Conservation (phyloP, 2,888 invertebrate genomes). For the Diadromus collaris region DNA sequence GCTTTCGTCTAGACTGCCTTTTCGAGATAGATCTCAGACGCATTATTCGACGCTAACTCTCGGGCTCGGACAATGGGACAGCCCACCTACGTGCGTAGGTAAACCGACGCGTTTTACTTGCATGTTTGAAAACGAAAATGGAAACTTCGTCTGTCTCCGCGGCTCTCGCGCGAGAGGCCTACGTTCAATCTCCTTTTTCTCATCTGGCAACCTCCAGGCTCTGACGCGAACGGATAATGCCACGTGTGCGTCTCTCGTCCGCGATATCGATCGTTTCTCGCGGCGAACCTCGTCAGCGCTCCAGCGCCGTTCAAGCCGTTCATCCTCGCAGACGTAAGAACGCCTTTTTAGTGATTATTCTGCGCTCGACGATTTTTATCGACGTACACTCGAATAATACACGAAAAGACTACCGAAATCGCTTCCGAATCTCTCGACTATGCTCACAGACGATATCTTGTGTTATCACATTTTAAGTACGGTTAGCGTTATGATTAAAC, state of each 20-base stretch:
- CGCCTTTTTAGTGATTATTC: slow-evolving; percentile 8
- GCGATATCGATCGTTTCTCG: slow-evolving; percentile 8
- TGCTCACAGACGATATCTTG: background rate
- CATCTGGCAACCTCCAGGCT: slow-evolving; percentile 26
- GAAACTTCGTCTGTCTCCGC: slow-evolving; percentile 31
- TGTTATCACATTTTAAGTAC: background rate
- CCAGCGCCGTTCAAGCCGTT: background rate
- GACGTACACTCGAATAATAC: background rate
- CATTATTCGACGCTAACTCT: slow-evolving; percentile 13
- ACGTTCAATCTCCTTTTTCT: slow-evolving; percentile 35
- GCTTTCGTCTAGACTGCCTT: slow-evolving; percentile 52
- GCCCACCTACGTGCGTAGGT: slow-evolving; percentile 53
- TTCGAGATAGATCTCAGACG: slow-evolving; percentile 45
- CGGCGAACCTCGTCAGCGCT: background rate
- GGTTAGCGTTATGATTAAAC: background rate
- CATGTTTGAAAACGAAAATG: slow-evolving; percentile 42
- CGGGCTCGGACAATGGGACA: slow-evolving; percentile 43
- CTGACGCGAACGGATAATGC: slow-evolving; percentile 32
- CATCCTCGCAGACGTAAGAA: slow-evolving; percentile 3
- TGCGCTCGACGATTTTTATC: slow-evolving; percentile 13
- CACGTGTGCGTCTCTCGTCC: slow-evolving; percentile 29
- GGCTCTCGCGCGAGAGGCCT: slow-evolving; percentile 20
- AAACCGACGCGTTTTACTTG: slow-evolving; percentile 31
- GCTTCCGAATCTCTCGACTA: background rate
- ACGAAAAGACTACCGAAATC: background rate